Conservation (phyloP, 2,113 vertebrate species). For the Cricetomys ansorgei region DNA sequence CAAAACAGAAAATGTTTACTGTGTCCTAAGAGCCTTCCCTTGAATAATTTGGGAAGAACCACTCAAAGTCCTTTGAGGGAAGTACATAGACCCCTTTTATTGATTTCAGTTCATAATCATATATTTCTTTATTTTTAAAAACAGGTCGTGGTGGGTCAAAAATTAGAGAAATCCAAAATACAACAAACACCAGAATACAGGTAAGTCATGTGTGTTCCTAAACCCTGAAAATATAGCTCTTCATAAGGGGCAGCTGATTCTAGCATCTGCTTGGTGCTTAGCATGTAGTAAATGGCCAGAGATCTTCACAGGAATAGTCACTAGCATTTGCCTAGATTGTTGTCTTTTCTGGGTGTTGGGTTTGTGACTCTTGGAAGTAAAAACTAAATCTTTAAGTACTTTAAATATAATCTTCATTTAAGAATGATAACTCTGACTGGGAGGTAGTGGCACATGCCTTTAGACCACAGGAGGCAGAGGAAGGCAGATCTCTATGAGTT, state of each 20-base stretch:
- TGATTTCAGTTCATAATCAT: conserved; percentile 29
- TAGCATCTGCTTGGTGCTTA: neutral
- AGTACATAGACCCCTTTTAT: neutral
- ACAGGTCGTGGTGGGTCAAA: conserved; percentile 94
- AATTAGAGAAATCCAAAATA: conserved; percentile 93
- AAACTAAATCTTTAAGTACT: neutral
- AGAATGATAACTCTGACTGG: neutral
- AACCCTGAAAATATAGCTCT: neutral
- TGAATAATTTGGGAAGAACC: neutral
- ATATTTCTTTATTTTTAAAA: conserved; percentile 68
- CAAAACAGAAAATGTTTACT: neutral
- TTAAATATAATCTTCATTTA: neutral
- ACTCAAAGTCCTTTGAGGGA: neutral
- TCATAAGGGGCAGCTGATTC: neutral
- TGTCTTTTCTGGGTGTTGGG: neutral
- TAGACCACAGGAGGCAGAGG: too few relatives aligned
- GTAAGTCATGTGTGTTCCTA: conserved; percentile 79
- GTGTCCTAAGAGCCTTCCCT: neutral
- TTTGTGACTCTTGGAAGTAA: conserved; percentile 22
- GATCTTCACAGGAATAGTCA: neutral
- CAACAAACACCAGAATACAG: conserved; percentile 92
- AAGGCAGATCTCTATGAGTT: too few relatives aligned
- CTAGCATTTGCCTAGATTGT: neutral
- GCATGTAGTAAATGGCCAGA: neutral
- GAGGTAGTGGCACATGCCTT: too few relatives aligned